These are phyloP conservation scores for Spodoptera frugiperda DNA, from an alignment of 1,140 invertebrate genomes.

Conservation along the genomic window DNA sequence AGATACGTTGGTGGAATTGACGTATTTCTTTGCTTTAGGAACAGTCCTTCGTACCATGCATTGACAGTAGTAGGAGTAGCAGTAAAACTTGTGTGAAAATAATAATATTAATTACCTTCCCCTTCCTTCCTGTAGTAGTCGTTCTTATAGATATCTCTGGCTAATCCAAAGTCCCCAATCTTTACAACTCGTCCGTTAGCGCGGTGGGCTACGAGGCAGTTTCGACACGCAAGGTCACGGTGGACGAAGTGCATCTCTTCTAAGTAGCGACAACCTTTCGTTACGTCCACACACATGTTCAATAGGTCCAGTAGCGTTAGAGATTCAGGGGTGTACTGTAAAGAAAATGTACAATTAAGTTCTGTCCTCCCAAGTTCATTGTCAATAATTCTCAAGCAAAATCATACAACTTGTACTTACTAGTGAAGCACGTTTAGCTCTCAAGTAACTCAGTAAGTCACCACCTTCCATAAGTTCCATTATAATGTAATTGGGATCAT, in stretches of 20 bases:
- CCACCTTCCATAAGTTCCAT: slow-evolving; percentile 99
- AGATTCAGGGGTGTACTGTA: slow-evolving; percentile 85
- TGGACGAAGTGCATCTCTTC: slow-evolving; percentile 99
- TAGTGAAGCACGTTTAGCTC: slow-evolving; percentile 90
- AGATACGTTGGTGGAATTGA: too few relatives aligned
- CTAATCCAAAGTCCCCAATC: slow-evolving; percentile 98
- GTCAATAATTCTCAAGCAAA: too few relatives aligned
- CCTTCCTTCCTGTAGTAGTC: slow-evolving; percentile 98
- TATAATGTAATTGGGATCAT: slow-evolving; percentile 96
- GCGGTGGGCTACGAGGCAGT: slow-evolving; percentile 94
- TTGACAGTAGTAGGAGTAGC: too few relatives aligned
- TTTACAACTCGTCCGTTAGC: slow-evolving; percentile 94
- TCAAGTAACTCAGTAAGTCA: slow-evolving; percentile 96
- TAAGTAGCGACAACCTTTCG: slow-evolving; percentile 96
- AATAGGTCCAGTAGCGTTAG: slow-evolving; percentile 94
- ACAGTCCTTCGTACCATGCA: too few relatives aligned
- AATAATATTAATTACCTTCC: slow-evolving; percentile 87
- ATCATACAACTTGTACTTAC: slow-evolving; percentile 84
- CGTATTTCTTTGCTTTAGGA: too few relatives aligned
- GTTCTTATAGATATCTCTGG: slow-evolving; percentile 97
- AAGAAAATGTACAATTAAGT: too few relatives aligned
- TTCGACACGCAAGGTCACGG: slow-evolving; percentile 97
- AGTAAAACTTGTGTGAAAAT: too few relatives aligned
- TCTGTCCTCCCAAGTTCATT: too few relatives aligned
- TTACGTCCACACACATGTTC: slow-evolving; percentile 97